A percentile compares a stretch with the other conserved stretches of the same genome.
phyloP scores from a whole-genome alignment of 2,888 invertebrate genomes.

The Sarcophaga rosellei region DNA sequence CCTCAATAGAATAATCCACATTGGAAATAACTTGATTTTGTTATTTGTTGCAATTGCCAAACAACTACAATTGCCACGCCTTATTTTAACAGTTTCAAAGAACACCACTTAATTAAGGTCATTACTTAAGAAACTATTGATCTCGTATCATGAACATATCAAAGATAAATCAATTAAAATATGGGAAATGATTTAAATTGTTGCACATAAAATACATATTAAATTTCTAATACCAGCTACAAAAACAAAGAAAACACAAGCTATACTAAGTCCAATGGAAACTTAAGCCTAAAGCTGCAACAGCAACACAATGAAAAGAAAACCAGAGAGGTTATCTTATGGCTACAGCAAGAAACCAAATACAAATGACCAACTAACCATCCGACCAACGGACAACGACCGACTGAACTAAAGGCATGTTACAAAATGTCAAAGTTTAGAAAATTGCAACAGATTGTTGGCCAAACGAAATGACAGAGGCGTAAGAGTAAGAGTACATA shows the following conservation, averaged over 20 bases:
- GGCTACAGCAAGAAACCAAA: constrained; percentile 10
- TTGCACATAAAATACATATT: background rate
- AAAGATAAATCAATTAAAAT: no score
- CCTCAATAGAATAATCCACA: no score
- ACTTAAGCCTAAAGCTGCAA: constrained; percentile 31
- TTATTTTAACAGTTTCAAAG: no score
- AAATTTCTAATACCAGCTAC: background rate
- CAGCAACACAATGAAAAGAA: background rate
- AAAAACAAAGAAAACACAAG: background rate
- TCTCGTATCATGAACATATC: no score
- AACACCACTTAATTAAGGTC: no score
- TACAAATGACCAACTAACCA: constrained; percentile 1
- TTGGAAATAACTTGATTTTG: no score
- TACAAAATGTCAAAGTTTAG: constrained; percentile 65
- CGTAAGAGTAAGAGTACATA: background rate
- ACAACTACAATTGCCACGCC: no score
- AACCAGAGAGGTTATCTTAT: constrained; percentile 35
- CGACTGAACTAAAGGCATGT: constrained; percentile 53
- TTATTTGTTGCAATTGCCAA: no score
- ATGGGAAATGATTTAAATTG: no score
- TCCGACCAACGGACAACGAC: constrained; percentile 5
- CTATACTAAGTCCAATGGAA: background rate
- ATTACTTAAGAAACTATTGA: no score
- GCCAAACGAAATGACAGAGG: background rate
- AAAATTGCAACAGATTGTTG: constrained; percentile 65